phyloP scores from a whole-genome alignment of 2,888 invertebrate species.

The Microctonus brassicae region DNA sequence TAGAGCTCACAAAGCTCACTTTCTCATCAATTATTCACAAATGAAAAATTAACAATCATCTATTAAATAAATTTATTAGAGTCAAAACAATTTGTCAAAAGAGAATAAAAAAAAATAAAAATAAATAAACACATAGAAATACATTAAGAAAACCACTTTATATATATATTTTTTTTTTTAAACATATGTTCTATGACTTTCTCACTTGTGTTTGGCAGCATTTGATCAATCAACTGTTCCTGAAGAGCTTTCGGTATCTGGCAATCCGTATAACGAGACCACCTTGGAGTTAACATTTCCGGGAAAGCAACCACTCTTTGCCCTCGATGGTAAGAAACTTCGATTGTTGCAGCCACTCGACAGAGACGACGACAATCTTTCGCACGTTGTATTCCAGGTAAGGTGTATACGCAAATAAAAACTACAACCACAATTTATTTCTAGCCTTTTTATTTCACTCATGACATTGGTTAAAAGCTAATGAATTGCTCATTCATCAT shows the following conservation, averaged over 20 bases:
- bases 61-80: background rate
- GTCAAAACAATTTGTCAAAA: background rate
- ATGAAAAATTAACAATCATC: background rate
- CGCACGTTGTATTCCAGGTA: constrained; percentile 91
- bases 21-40: constrained; percentile 39
- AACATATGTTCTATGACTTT: background rate
- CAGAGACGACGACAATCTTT: constrained; percentile 86
- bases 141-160: no score
- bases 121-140: no score
- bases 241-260: constrained; percentile 84
- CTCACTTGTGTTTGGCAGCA: constrained; percentile 71
- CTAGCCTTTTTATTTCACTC: background rate
- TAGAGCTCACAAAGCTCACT: constrained; percentile 39
- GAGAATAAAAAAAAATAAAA: background rate
- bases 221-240: constrained; percentile 88
- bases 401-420: constrained; percentile 45
- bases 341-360: constrained; percentile 86
- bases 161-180: no score
- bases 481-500: constrained; percentile 24
- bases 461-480: background rate
- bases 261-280: constrained; percentile 85
- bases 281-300: constrained; percentile 84
- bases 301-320: constrained; percentile 83
- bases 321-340: constrained; percentile 85
- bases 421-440: background rate